Evolutionary conservation across 2,113 vertebrate species (phyloP), one percentile per base, ranked within the genome.

Genomic region (Gymnocephalus cernua): DNA sequence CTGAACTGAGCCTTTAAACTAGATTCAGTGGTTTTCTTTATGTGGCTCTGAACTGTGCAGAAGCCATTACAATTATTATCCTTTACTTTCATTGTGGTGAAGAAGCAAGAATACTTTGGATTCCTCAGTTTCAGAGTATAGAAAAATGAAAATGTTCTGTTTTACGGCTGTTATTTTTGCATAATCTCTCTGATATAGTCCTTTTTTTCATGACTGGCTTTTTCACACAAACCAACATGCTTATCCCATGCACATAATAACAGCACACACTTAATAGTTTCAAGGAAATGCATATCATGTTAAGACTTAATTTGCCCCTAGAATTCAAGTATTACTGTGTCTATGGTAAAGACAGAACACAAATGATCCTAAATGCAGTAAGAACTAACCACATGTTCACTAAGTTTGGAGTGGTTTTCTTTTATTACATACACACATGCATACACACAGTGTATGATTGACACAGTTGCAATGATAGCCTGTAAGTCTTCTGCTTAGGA

Each of bases 141-240:
- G 51, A 79, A 73, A 74, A 50, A 41, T 35, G 9, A 54, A 3
- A 45, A 83, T 62, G 47, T 45, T 80, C 47, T 3, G 6, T 15
- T 35, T 53, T 32, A 69, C 9, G 0, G 18, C 65, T 19, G 7
- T 76, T 74, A 67, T 54, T 84, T 41, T 82, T 69, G 56, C 56
- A 64, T 48, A 85, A 59, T n/a, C 54, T 75, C 74, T 58, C 25
- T 66, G 48, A 81, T 76, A 51, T 8, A 82, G 50, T 65, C 80
- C 65, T 80, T 67, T 74, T n/a, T 85, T 81, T 86, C 38, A 57
- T 62, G 66, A 81, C 41, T 83, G 81, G 78, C 83, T 74, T 73
- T 61, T 11, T 7, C 21, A n/a, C 68, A 56, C 21, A 53, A 29
- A 53, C 38, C 65, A 72, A 23, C 48, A 44, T 6, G 2, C 3